These are phyloP conservation scores for Pyrrhia umbra DNA, from an alignment of 2,888 invertebrate genomes.

Conservation along the genomic window DNA sequence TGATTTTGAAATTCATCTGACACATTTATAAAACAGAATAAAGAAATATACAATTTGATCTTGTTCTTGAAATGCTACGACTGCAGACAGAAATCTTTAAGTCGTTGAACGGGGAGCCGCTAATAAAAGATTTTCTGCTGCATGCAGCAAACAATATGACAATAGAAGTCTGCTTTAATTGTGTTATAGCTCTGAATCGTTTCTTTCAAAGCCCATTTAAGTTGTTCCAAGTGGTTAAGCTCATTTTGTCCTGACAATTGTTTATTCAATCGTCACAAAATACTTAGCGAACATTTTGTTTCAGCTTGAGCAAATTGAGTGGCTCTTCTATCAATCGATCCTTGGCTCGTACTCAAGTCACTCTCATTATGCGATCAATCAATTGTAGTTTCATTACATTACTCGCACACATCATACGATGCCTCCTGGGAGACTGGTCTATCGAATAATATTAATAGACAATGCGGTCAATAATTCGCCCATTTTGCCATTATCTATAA, in stretches of 20 bases:
- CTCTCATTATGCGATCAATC: slow-evolving; percentile 27
- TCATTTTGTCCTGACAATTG: neutral
- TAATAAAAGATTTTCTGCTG: neutral
- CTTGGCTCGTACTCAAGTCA: slow-evolving; percentile 19
- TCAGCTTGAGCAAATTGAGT: slow-evolving; percentile 4
- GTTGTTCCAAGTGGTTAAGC: neutral
- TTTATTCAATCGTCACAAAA: neutral
- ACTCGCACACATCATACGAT: slow-evolving; percentile 9
- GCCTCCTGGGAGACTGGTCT: neutral
- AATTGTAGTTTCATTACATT: slow-evolving; percentile 7
- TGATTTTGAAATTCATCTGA: slow-evolving; percentile 1
- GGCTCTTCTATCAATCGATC: slow-evolving; percentile 16
- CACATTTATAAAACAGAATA: slow-evolving; percentile 7
- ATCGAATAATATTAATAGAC: too few species aligned
- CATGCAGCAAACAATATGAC: neutral
- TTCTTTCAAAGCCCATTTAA: neutral
- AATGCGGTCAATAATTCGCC: too few species aligned
- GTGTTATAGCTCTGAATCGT: neutral
- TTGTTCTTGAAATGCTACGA: neutral
- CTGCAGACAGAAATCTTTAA: neutral
- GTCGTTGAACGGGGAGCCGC: neutral
- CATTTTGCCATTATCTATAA: too few species aligned
- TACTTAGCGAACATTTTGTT: slow-evolving; percentile 11
- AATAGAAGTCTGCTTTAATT: neutral
- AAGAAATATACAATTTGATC: neutral